phyloP scores from a whole-genome alignment of 1,140 invertebrate species.

The Sitophilus oryzae region DNA sequence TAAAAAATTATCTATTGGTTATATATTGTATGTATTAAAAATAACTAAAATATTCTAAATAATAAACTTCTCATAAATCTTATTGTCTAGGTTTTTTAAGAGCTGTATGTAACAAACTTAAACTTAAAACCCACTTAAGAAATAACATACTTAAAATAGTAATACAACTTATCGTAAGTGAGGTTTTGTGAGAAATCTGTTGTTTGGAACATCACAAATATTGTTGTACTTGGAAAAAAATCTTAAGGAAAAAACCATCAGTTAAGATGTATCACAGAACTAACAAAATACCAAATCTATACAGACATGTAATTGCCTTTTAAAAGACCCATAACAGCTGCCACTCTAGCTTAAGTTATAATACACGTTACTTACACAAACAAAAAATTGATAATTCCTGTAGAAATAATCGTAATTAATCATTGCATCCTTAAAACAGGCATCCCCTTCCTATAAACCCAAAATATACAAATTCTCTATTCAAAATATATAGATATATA shows the following conservation, averaged over 20 bases:
- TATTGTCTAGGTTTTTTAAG: conserved; percentile 1
- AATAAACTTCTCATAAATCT: background rate
- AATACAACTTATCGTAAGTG: background rate
- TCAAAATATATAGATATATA: too few species aligned
- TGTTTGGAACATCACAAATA: conserved; percentile 12
- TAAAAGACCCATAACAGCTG: background rate
- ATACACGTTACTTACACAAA: background rate
- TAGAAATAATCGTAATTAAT: too few species aligned
- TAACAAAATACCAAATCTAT: conserved; percentile 12
- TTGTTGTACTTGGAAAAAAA: conserved; percentile 17
- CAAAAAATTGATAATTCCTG: too few species aligned
- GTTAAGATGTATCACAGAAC: conserved; percentile 19
- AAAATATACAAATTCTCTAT: too few species aligned
- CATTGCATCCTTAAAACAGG: too few species aligned
- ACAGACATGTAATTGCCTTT: background rate
- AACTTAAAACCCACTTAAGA: background rate
- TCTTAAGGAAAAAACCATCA: conserved; percentile 13
- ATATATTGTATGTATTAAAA: background rate
- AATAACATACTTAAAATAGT: background rate
- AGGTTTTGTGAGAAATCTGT: conserved; percentile 8
- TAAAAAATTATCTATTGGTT: background rate
- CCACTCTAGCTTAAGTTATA: background rate
- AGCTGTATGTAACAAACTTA: background rate
- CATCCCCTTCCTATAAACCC: too few species aligned
- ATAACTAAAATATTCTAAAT: too few species aligned